A percentile compares a stretch with the other conserved stretches of the same genome.
These are phyloP conservation scores for Drepana arcuata DNA, from an alignment of 1,140 invertebrate species.

Conservation along the genomic window DNA sequence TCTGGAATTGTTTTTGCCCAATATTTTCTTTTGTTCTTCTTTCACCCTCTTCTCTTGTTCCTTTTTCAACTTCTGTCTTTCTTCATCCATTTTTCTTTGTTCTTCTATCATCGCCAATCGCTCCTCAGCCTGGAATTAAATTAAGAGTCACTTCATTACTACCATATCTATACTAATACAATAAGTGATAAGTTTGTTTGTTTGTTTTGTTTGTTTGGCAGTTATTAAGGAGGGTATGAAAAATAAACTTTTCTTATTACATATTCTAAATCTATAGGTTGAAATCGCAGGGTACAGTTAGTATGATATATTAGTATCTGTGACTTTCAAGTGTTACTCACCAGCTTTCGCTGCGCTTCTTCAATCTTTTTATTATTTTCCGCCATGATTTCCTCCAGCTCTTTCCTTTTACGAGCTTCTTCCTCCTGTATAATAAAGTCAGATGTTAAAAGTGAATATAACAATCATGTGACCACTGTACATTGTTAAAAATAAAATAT, in stretches of 20 bases:
- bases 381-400: constrained; percentile 95
- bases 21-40: constrained; percentile 96
- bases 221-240: no score
- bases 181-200: no score
- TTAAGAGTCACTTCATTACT: no score
- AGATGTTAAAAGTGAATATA: constrained; percentile 33
- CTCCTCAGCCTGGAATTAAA: constrained; percentile 95
- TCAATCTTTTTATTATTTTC: constrained; percentile 98
- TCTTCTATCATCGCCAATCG: constrained; percentile 96
- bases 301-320: no score
- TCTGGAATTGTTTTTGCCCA: constrained; percentile 97
- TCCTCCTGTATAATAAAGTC: constrained; percentile 85
- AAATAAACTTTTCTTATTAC: no score
- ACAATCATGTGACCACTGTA: constrained; percentile 3
- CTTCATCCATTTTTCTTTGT: constrained; percentile 95
- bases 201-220: no score
- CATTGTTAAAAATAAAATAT: no score
- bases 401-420: constrained; percentile 94
- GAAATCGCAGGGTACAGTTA: no score
- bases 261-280: no score
- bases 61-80: constrained; percentile 91
- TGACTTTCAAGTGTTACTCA: constrained; percentile 76
- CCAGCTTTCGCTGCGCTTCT: constrained; percentile 96
- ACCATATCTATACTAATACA: no score
- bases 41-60: constrained; percentile 93